Evolutionary conservation across 1,140 invertebrate species (phyloP).

Genomic region (Drosophila repleta): DNA sequence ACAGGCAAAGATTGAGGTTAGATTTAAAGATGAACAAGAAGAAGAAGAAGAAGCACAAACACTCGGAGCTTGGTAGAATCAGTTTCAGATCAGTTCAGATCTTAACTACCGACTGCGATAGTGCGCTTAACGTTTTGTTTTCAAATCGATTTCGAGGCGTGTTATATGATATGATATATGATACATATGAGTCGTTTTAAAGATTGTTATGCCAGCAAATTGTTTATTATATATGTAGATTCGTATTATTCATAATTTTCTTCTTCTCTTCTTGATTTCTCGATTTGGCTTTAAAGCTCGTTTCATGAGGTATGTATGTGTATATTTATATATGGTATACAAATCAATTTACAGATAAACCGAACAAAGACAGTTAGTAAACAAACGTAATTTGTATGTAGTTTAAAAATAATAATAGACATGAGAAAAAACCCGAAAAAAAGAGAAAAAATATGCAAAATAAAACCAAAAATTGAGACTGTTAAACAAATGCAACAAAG

Average conservation of each 20-base stretch:
- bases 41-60: conserved; percentile 26
- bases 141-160: conserved; percentile 24
- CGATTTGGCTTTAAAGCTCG: conserved; percentile 54
- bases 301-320: conserved; percentile 73
- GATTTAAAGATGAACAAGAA: conserved; percentile 22
- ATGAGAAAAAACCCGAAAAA: conserved; percentile 67
- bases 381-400: conserved; percentile 76
- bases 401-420: conserved; percentile 64
- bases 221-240: conserved; percentile 11
- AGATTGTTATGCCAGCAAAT: conserved; percentile 56
- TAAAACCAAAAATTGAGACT: conserved; percentile 80
- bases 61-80: conserved; percentile 22
- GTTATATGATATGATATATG: conserved; percentile 5
- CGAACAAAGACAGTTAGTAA: conserved; percentile 58
- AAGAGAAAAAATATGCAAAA: conserved; percentile 76
- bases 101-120: conserved; percentile 33
- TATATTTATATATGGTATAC: conserved; percentile 59
- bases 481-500: conserved; percentile 68
- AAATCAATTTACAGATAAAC: conserved; percentile 44
- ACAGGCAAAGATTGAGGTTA: conserved; percentile 23
- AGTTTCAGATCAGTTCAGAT: neutral
- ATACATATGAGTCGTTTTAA: conserved; percentile 36
- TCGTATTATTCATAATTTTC: conserved; percentile 24
- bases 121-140: conserved; percentile 57
- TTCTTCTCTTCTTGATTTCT: conserved; percentile 46